Percentiles rank a stretch among this genome's conserved stretches.
Conservation (phyloP, 1,140 invertebrate species). For the Physella acuta region DNA sequence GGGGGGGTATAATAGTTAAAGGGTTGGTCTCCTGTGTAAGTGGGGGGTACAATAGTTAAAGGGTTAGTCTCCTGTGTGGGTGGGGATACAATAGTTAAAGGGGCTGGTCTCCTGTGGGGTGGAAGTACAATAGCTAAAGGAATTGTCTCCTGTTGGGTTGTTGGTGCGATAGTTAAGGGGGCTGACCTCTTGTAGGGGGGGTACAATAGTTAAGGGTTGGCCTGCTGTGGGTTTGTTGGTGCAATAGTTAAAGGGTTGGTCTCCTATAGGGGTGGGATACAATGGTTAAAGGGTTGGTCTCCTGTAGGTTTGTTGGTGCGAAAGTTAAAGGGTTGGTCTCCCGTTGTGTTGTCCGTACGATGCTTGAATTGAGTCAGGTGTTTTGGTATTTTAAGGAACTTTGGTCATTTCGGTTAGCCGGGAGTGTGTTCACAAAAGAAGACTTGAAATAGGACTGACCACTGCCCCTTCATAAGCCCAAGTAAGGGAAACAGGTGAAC, state of each 20-base stretch:
- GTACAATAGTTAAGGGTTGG: too few species aligned
- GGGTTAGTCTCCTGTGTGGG: not conserved
- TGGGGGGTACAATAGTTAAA: not conserved
- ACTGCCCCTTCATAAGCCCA: too few species aligned
- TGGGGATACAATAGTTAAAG: constrained; percentile 1
- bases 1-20: not conserved
- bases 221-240: not conserved
- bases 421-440: too few species aligned
- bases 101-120: too few species aligned
- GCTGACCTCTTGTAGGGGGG: constrained; percentile 37
- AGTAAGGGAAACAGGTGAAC: too few species aligned
- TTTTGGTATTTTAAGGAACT: too few species aligned
- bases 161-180: constrained; percentile 37
- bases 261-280: not conserved
- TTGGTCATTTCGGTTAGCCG: too few species aligned
- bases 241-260: not conserved
- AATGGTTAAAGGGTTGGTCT: not conserved
- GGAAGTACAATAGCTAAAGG: too few species aligned
- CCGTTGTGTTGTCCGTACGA: constrained; percentile 3
- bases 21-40: not conserved
- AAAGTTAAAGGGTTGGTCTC: too few species aligned
- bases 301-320: not conserved
- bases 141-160: too few species aligned
- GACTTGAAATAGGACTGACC: too few species aligned
- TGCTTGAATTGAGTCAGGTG: too few species aligned